phyloP scores from a whole-genome alignment of 2,888 invertebrate species.

The Lasius platythorax region DNA sequence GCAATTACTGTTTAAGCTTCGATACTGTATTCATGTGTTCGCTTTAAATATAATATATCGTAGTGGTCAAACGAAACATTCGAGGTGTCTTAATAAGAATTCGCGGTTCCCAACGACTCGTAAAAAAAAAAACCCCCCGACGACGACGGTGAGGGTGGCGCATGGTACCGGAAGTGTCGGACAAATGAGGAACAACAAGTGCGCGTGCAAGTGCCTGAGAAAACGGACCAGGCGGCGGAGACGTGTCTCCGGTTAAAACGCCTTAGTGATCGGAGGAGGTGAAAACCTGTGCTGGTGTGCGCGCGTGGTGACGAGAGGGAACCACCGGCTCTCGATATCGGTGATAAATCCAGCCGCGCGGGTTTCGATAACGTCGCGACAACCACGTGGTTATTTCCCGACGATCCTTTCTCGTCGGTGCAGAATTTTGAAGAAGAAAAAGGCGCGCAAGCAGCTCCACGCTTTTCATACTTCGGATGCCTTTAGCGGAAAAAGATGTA shows the following conservation, averaged over 20 bases:
- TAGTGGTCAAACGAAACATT: background rate
- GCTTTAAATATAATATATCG: background rate
- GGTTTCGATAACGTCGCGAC: conserved; percentile 55
- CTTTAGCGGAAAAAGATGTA: conserved; percentile 81
- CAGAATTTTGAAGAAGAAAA: conserved; percentile 36
- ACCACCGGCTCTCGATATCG: conserved; percentile 12
- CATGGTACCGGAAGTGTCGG: conserved; percentile 33
- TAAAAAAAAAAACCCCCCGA: background rate
- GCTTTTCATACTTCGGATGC: conserved; percentile 79
- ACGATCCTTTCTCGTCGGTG: conserved; percentile 53
- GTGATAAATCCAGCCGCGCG: conserved; percentile 54
- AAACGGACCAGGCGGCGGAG: conserved; percentile 75
- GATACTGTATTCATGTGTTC: background rate
- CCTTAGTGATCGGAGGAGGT: conserved; percentile 30
- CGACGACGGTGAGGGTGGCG: background rate
- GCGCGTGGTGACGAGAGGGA: background rate
- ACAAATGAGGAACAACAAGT: conserved; percentile 75
- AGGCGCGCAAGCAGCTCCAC: conserved; percentile 46
- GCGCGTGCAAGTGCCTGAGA: conserved; percentile 73
- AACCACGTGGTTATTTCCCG: conserved; percentile 60
- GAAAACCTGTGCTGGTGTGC: conserved; percentile 15
- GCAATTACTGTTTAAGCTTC: conserved; percentile 16
- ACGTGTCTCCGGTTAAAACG: conserved; percentile 53
- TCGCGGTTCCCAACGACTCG: conserved; percentile 6
- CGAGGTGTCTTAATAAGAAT: background rate